Base-by-base conservation (phyloP, 2,797 vertebrate species). In the Bucorvus abyssinicus region DNA sequence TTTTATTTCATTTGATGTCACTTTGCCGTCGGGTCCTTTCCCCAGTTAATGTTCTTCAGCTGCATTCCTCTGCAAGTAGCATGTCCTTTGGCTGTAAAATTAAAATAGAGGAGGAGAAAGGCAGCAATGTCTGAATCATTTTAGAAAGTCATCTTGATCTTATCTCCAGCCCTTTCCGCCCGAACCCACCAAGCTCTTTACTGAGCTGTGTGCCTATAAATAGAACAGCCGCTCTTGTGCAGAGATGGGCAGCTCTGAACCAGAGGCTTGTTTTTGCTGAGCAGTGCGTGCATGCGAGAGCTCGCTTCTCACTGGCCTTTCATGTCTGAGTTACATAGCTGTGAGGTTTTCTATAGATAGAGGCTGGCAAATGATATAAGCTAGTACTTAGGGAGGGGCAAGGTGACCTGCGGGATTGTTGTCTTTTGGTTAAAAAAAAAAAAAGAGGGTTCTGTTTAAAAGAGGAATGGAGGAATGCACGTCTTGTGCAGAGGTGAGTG, bases 161-260 rank as follows among this genome's bases (percentile, higher is more conserved):
- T 96, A 97, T 97, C 97, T 96, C 45, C 27, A 84, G 93, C 94
- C 81, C 84, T 97, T 98, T 98, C 97, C 95, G 93, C 97, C 95
- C 92, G 95, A 98, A 98, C 97, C 96, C 97, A 97, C 96, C 91
- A 86, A 95, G 89, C 92, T 90, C 92, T 96, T 93, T 95, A 89
- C 96, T 96, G 97, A 96, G 96, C 94, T 68, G 67, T 24, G 87
- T 84, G 89, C 70, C 98, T 98, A 98, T 97, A 98, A 98, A 98
- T 98, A 98, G 97, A 93, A 49, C 7, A 17, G 80, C 95, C 30
- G 92, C 94, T 96, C 93, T 96, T 44, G n/a, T 96, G 90, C 76
- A 22, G 95, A 79, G 93, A 93, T 95, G 95, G 97, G 96, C 96
- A 96, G 96, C 87, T 71, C 85, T 30, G 93, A 96, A 93, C 82